A percentile compares a stretch with the other conserved stretches of the same genome.
These are phyloP conservation scores for Apis laboriosa DNA, from an alignment of 1,140 invertebrate genomes.

Conservation along the genomic window DNA sequence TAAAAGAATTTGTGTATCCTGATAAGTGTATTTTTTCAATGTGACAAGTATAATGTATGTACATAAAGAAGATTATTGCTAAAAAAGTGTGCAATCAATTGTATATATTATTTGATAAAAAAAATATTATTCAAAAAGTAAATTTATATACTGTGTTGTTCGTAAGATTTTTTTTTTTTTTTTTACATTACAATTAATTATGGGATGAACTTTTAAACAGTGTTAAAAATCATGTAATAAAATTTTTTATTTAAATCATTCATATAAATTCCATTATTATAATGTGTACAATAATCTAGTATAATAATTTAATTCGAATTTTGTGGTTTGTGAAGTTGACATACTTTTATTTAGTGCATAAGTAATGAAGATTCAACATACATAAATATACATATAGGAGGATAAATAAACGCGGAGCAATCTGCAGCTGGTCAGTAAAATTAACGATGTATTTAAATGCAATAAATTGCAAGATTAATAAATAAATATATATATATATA, in stretches of 20 bases:
- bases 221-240: background rate
- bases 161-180: background rate
- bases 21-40: conserved; percentile 18
- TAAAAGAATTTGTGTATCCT: background rate
- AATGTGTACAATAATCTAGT: too few species aligned
- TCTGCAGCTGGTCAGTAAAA: background rate
- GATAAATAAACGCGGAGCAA: conserved; percentile 2
- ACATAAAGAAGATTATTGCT: background rate
- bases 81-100: background rate
- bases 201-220: background rate
- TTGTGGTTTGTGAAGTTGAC: background rate
- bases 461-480: background rate
- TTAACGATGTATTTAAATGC: conserved; percentile 7
- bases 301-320: background rate
- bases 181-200: background rate
- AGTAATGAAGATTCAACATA: too few species aligned
- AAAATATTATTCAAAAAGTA: background rate
- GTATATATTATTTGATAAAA: conserved; percentile 5
- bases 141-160: background rate
- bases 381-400: background rate
- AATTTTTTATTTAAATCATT: background rate
- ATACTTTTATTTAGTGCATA: background rate
- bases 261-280: background rate
- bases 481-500: background rate
- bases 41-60: background rate